Evolutionary conservation across 1,140 invertebrate genomes (phyloP).

Genomic region (Drosophila simulans): DNA sequence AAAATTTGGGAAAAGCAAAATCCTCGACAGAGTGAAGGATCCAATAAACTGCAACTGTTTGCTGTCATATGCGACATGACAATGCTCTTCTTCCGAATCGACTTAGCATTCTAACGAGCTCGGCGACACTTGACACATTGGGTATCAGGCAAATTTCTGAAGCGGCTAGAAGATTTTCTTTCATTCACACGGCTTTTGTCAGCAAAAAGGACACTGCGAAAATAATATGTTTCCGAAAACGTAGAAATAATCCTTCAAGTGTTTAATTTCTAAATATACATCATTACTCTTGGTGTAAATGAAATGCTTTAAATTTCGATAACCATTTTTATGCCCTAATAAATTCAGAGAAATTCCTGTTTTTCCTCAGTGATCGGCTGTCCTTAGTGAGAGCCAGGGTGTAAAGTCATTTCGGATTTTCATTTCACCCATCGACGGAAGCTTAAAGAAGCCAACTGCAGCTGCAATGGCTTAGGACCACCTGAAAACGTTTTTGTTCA

Average conservation of each 20-base stretch:
- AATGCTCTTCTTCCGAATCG: conserved; percentile 26
- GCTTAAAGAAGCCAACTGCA: conserved; percentile 31
- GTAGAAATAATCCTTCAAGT: no score
- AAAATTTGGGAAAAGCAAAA: conserved; percentile 16
- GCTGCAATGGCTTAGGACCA: conserved; percentile 28
- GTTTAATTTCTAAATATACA: no score
- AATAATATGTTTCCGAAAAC: not conserved
- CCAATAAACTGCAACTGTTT: conserved; percentile 29
- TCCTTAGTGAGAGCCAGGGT: conserved; percentile 16
- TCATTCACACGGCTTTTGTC: conserved; percentile 56
- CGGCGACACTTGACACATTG: conserved; percentile 36
- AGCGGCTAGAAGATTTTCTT: conserved; percentile 42
- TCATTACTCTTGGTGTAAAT: not conserved
- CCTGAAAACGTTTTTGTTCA: conserved; percentile 6
- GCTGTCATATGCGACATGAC: conserved; percentile 57
- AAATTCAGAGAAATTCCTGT: not conserved
- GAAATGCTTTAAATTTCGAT: no score
- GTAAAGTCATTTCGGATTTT: conserved; percentile 39
- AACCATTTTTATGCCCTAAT: no score
- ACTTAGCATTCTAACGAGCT: conserved; percentile 11
- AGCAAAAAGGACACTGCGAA: conserved; percentile 8
- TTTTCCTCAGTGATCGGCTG: conserved; percentile 7
- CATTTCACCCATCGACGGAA: conserved; percentile 21
- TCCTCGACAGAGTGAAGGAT: not conserved
- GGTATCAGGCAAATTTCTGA: conserved; percentile 31